Evolutionary conservation across 2,113 vertebrate genomes (phyloP).

Genomic region (Megaptera novaeangliae): DNA sequence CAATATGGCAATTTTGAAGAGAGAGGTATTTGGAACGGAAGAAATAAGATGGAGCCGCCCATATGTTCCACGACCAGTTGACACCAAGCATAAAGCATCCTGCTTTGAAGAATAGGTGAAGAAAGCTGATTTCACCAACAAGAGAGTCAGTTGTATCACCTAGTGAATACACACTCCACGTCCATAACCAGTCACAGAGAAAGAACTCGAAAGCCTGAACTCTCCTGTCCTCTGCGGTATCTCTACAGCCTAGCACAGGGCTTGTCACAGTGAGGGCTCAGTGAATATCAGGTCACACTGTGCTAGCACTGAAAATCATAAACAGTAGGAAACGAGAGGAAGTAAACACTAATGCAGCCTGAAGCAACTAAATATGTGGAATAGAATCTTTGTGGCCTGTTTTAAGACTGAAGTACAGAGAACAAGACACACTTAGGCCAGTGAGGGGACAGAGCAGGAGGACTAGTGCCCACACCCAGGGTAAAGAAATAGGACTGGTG

Average conservation of each 20-base stretch:
- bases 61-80: not conserved
- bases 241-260: not conserved
- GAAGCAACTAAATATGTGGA: not conserved
- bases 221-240: not conserved
- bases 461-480: rapidly evolving
- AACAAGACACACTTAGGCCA: not conserved
- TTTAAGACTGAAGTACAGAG: not conserved
- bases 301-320: not conserved
- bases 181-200: not conserved
- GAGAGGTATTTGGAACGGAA: not conserved
- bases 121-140: not conserved
- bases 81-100: not conserved
- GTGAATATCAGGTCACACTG: too few relatives aligned
- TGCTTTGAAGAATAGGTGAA: not conserved
- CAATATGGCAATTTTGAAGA: not conserved
- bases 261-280: not conserved
- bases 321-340: not conserved
- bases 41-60: not conserved
- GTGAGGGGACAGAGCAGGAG: too few relatives aligned
- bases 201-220: not conserved
- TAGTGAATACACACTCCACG: not conserved
- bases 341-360: not conserved
- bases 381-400: not conserved
- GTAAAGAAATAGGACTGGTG: rapidly evolving
- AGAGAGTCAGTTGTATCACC: not conserved